phyloP scores from a whole-genome alignment of 1,140 invertebrate genomes.

The Eriocheir sinensis region DNA sequence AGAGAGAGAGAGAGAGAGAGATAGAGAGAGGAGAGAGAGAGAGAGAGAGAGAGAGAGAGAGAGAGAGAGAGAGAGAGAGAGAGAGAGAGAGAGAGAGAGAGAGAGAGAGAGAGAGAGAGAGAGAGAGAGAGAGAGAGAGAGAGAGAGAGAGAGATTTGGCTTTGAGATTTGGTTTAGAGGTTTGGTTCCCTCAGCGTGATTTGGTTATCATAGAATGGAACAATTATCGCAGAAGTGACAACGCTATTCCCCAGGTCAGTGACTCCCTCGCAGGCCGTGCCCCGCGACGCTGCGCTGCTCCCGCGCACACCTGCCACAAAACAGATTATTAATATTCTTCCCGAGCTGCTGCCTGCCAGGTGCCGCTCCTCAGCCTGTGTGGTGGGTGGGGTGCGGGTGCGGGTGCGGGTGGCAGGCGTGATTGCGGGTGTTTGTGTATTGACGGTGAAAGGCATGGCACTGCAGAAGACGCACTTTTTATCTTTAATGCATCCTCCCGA shows the following conservation, averaged over 20 bases:
- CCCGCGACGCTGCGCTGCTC: neutral
- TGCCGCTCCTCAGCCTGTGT: neutral
- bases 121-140: constrained; percentile 46
- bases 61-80: neutral
- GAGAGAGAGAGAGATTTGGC: neutral
- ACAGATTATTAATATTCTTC: neutral
- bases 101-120: neutral
- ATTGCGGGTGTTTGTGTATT: neutral
- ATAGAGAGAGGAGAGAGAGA: too few species aligned
- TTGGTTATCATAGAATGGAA: too few species aligned
- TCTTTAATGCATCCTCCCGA: too few species aligned
- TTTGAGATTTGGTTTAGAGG: neutral
- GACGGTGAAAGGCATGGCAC: neutral
- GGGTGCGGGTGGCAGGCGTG: neutral
- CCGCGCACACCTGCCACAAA: neutral
- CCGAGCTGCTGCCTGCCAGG: neutral
- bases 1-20: too few species aligned
- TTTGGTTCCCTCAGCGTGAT: too few species aligned
- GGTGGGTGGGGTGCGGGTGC: neutral
- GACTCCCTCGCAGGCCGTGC: neutral
- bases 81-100: neutral
- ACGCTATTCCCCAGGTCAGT: neutral
- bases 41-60: too few species aligned
- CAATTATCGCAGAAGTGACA: too few species aligned
- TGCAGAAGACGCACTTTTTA: neutral